A percentile compares a stretch with the other conserved stretches of the same genome.
Evolutionary conservation across 2,113 vertebrate species (phyloP).

Genomic region (Oryzias celebensis): DNA sequence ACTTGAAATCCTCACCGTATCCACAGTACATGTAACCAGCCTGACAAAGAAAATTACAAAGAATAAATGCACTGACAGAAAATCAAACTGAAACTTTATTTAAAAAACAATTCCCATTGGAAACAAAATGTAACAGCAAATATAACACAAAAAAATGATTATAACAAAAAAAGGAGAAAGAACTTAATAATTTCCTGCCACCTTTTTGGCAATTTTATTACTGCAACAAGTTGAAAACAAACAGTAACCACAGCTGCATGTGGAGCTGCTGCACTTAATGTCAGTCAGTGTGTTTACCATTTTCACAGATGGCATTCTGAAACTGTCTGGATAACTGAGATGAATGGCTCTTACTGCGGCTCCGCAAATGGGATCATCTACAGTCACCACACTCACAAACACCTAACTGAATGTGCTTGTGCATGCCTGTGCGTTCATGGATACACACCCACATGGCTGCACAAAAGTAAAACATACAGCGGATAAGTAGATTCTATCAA

Average conservation of each 20-base stretch:
- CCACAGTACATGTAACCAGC: too few relatives aligned
- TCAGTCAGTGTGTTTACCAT: slow-evolving; percentile 73
- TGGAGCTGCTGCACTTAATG: slow-evolving; percentile 54
- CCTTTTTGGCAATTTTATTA: slow-evolving; percentile 42
- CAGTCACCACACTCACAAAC: slow-evolving; percentile 26
- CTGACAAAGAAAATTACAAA: too few relatives aligned
- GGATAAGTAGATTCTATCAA: slow-evolving; percentile 4
- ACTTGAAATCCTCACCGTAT: too few relatives aligned
- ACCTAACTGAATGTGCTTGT: slow-evolving; percentile 11
- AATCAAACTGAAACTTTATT: too few relatives aligned
- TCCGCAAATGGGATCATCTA: slow-evolving; percentile 65
- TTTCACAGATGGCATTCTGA: slow-evolving; percentile 74
- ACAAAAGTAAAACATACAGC: slow-evolving; percentile 1
- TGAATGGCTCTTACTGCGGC: slow-evolving; percentile 61
- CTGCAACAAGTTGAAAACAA: slow-evolving; percentile 65
- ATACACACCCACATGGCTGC: not conserved
- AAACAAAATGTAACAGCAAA: too few relatives aligned
- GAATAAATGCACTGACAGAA: too few relatives aligned
- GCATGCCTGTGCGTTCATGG: slow-evolving; percentile 16
- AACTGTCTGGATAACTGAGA: slow-evolving; percentile 77
- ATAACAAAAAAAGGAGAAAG: slow-evolving; percentile 17
- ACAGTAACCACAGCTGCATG: slow-evolving; percentile 44
- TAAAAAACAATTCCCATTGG: too few relatives aligned
- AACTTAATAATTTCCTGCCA: slow-evolving; percentile 44
- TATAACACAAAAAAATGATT: not conserved